Evolutionary conservation across 2,797 vertebrate species (phyloP), one percentile per base, ranked within the genome.

Genomic region (Acomys russatus): DNA sequence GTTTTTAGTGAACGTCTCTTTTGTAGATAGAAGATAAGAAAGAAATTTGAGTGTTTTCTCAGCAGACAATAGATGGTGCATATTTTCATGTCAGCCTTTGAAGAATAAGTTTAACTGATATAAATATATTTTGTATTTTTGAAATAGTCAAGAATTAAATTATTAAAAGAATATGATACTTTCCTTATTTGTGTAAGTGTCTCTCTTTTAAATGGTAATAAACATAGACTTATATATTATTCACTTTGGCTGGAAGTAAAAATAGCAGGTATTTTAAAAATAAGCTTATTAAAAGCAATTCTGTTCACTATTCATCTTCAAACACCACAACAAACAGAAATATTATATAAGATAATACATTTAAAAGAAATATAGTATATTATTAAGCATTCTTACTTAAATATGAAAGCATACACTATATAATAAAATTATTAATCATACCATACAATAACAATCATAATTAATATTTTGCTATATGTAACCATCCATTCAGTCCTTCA

Each of bases 311-410:
- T 80, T 30, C 0, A 93, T 51, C 35, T 49, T 88, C 80, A 92
- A 78, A 66, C 28, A 1, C 20, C 51, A 44, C 59, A 91, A 7
- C 18, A 93, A 49, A 2, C 6, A 84, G 11, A 96, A 94, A 79
- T 88, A 8, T 1, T 85, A 35, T 82, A 56, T 68, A n/a, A 1
- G 23, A 38, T 77, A 93, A 94, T 90, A 59, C 85, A 79, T 59
- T 70, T 79, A 71, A 51, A 92, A 92, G 17, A 78, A 2, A 76
- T 56, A 74, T 49, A 89, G 54, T 84, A 12, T 23, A 78, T 49
- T 90, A 94, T n/a, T 64, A 20, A 90, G 96, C 82, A 74, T 85
- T 59, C n/a, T 93, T 89, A 61, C 2, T 61, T 95, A 86, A 90
- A 71, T 82, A 83, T 33, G 66, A 89, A 90, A 85, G 25, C 20